These are phyloP conservation scores for Pogonocherus hispidulus DNA, from an alignment of 2,888 invertebrate species.

Conservation along the genomic window DNA sequence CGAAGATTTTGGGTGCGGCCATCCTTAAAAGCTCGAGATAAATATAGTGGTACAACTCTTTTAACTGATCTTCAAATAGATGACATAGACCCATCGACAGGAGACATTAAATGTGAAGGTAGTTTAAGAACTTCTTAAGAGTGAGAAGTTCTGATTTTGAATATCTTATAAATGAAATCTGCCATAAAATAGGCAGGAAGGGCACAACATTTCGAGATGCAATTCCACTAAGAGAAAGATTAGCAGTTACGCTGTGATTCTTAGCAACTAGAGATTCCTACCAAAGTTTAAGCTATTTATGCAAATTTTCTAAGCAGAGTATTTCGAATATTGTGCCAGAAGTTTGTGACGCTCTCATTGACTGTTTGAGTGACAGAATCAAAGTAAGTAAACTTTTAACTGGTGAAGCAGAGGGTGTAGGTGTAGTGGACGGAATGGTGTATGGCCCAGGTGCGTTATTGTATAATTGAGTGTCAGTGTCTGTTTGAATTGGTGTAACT, in stretches of 20 bases:
- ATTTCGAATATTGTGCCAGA: slow-evolving; percentile 39
- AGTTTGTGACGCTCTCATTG: slow-evolving; percentile 38
- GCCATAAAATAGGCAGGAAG: slow-evolving; percentile 36
- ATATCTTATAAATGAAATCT: slow-evolving; percentile 39
- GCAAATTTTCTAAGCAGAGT: slow-evolving; percentile 34
- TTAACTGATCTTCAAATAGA: no score
- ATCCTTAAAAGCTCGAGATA: no score
- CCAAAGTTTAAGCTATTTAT: slow-evolving; percentile 33
- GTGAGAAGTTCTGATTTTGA: slow-evolving; percentile 37
- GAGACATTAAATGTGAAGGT: no score
- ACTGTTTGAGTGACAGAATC: slow-evolving; percentile 35
- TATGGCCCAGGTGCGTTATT: neutral
- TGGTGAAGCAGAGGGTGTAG: no score
- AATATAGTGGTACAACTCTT: no score
- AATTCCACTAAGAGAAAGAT: slow-evolving; percentile 34
- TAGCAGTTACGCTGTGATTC: slow-evolving; percentile 24
- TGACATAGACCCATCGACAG: no score
- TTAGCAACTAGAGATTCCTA: slow-evolving; percentile 35
- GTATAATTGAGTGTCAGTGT: slow-evolving; percentile 1
- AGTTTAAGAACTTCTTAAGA: no score
- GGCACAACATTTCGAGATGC: slow-evolving; percentile 38
- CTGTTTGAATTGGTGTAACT: neutral
- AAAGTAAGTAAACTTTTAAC: slow-evolving; percentile 30
- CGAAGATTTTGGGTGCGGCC: no score
- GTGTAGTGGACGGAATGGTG: no score